Evolutionary conservation across 2,888 invertebrate genomes (phyloP).

Genomic region (Melieria omissa): DNA sequence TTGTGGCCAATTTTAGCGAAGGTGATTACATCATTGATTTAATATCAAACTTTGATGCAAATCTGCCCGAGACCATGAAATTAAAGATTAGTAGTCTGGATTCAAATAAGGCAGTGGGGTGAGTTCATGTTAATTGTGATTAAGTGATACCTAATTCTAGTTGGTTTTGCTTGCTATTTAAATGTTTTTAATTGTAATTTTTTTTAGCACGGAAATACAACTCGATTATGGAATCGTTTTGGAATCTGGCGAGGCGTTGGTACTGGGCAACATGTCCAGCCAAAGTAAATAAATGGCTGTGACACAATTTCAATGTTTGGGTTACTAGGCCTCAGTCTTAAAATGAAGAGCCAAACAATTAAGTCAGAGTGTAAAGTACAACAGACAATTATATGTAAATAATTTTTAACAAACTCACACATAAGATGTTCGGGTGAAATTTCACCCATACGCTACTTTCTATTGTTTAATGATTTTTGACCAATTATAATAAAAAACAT

Average conservation of each 20-base stretch:
- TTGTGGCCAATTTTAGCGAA: slow-evolving; percentile 54
- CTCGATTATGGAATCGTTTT: slow-evolving; percentile 17
- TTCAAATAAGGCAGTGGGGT: slow-evolving; percentile 38
- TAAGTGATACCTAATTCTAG: too few species aligned
- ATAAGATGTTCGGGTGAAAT: too few species aligned
- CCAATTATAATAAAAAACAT: too few species aligned
- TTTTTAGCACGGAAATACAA: slow-evolving; percentile 14
- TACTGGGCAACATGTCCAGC: slow-evolving; percentile 15
- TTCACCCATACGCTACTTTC: too few species aligned
- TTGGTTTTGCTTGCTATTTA: not conserved
- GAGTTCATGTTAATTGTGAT: not conserved
- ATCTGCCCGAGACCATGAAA: slow-evolving; percentile 39
- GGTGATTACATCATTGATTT: slow-evolving; percentile 46
- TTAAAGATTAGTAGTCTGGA: slow-evolving; percentile 41
- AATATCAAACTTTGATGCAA: slow-evolving; percentile 38
- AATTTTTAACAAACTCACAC: too few species aligned
- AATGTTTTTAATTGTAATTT: not conserved
- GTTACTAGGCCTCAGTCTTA: too few species aligned
- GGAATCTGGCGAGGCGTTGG: slow-evolving; percentile 41
- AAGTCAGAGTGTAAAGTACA: too few species aligned
- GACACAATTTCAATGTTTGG: too few species aligned
- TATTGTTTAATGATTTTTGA: too few species aligned
- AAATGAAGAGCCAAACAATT: too few species aligned
- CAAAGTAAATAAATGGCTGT: too few species aligned
- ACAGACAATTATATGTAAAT: too few species aligned